phyloP scores from a whole-genome alignment of 2,888 invertebrate species.

The Nyleta sp. region DNA sequence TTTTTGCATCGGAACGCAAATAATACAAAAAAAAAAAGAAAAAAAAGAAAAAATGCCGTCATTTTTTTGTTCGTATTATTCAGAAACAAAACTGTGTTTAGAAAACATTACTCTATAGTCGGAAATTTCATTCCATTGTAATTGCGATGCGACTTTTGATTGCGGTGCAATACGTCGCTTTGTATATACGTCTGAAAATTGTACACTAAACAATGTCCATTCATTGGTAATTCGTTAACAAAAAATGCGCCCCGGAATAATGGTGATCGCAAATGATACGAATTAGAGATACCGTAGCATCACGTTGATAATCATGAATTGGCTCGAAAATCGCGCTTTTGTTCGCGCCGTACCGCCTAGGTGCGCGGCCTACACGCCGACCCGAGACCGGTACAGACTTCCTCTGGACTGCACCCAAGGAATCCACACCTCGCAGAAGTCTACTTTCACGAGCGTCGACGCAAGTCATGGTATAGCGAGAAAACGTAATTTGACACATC shows the following conservation, averaged over 20 bases:
- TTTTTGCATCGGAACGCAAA: too few relatives aligned
- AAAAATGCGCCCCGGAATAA: background rate
- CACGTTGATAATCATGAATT: constrained; percentile 17
- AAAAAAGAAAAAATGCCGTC: too few relatives aligned
- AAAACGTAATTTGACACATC: constrained; percentile 60
- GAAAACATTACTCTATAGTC: too few relatives aligned
- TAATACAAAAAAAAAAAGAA: too few relatives aligned
- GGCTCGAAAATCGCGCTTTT: constrained; percentile 41
- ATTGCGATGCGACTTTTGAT: too few relatives aligned
- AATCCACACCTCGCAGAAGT: constrained; percentile 59
- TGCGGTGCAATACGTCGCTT: too few relatives aligned
- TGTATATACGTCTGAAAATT: too few relatives aligned
- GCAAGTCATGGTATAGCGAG: constrained; percentile 44
- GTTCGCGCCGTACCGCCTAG: constrained; percentile 35
- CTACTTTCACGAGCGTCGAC: constrained; percentile 60
- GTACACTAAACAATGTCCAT: constrained; percentile 4
- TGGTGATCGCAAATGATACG: constrained; percentile 15
- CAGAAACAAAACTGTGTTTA: too few relatives aligned
- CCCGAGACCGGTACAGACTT: constrained; percentile 54
- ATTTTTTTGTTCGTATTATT: too few relatives aligned
- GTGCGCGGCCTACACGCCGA: constrained; percentile 52
- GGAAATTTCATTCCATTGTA: too few relatives aligned
- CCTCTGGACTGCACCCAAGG: constrained; percentile 62
- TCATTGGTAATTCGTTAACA: constrained; percentile 10
- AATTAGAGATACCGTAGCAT: constrained; percentile 17